Conservation (phyloP, 2,888 invertebrate species). For the Myathropa florea region DNA sequence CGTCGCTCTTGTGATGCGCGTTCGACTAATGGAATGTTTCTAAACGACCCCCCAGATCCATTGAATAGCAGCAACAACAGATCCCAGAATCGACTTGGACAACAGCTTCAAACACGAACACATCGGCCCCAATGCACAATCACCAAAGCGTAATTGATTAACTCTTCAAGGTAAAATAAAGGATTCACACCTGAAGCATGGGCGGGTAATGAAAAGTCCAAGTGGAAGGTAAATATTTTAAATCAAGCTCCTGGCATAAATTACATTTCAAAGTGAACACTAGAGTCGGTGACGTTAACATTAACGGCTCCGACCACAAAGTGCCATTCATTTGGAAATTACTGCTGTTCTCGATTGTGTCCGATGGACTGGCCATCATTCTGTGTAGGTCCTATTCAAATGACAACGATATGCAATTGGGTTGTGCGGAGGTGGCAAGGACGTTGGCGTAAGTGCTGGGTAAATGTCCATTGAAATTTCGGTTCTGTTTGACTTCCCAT, state of each 20-base stretch:
- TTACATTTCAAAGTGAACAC: constrained; percentile 28
- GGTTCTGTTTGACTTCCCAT: constrained; percentile 55
- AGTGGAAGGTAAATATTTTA: constrained; percentile 67
- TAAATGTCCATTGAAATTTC: constrained; percentile 52
- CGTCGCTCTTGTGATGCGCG: not conserved
- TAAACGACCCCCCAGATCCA: not conserved
- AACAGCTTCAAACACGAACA: not conserved
- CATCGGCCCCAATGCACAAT: not conserved
- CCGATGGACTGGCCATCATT: constrained; percentile 23
- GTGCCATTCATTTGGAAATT: constrained; percentile 61
- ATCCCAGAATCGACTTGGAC: not conserved
- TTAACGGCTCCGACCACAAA: constrained; percentile 46
- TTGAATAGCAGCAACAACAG: not conserved
- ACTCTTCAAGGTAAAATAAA: constrained; percentile 29
- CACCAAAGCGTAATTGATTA: constrained; percentile 51
- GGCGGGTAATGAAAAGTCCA: constrained; percentile 43
- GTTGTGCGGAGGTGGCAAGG: not conserved
- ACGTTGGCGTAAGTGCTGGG: constrained; percentile 36
- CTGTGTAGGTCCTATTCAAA: constrained; percentile 33
- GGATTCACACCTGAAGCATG: constrained; percentile 34
- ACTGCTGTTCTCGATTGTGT: constrained; percentile 42
- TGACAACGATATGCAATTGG: not conserved
- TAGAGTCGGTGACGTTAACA: not conserved
- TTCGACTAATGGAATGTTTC: constrained; percentile 35
- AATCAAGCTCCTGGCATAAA: constrained; percentile 55